phyloP scores from a whole-genome alignment of 2,797 vertebrate species.

The Neostethus bicornis region DNA sequence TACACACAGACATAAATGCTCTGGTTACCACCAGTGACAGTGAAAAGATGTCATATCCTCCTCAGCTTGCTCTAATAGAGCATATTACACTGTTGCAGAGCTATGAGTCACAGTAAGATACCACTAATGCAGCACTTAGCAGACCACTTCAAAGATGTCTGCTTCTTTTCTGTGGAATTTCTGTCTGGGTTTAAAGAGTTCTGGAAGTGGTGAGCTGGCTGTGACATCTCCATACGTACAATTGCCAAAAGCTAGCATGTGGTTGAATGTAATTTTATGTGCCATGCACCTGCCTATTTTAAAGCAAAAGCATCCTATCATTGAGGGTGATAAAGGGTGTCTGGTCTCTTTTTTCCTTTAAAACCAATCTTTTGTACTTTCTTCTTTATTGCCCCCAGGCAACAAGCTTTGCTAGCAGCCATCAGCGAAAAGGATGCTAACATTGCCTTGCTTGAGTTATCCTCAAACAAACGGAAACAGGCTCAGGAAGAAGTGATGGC shows the following conservation, averaged over 20 bases:
- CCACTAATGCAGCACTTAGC: conserved; percentile 60
- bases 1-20: conserved; percentile 29
- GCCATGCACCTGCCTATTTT: conserved; percentile 29
- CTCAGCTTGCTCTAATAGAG: conserved; percentile 39
- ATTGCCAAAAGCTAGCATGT: conserved; percentile 28
- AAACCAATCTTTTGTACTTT: not conserved
- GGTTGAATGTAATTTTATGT: conserved; percentile 8
- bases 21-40: conserved; percentile 53
- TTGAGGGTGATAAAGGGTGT: not conserved
- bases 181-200: conserved; percentile 52
- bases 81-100: conserved; percentile 57
- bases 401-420: conserved; percentile 93
- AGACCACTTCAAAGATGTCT: conserved; percentile 76
- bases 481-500: conserved; percentile 95
- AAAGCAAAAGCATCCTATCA: not conserved
- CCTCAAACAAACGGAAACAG: conserved; percentile 90
- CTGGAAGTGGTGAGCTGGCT: conserved; percentile 27
- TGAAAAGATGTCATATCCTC: conserved; percentile 68
- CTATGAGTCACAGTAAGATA: conserved; percentile 66
- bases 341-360: not conserved
- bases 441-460: conserved; percentile 76
- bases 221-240: conserved; percentile 35
- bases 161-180: conserved; percentile 46
- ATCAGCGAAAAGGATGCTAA: conserved; percentile 99
- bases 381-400: conserved; percentile 77